phyloP scores from a whole-genome alignment of 2,888 invertebrate genomes.

The Harpagoxenus sublaevis region DNA sequence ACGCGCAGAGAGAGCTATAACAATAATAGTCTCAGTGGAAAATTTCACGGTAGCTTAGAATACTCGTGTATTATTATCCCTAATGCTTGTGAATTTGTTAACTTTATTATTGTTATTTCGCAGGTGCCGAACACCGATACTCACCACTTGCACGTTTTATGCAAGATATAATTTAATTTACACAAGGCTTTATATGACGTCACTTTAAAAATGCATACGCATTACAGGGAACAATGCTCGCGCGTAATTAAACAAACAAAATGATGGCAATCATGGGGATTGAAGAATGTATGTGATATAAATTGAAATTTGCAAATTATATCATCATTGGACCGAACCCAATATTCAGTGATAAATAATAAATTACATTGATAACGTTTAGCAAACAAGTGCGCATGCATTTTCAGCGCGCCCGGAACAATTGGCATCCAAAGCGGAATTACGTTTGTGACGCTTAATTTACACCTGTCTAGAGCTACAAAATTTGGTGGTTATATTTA shows the following conservation, averaged over 20 bases:
- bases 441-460: conserved; percentile 58
- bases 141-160: conserved; percentile 12
- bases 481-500: conserved; percentile 54
- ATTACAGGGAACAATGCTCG: conserved; percentile 44
- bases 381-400: conserved; percentile 53
- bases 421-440: conserved; percentile 55
- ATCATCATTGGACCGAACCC: conserved; percentile 53
- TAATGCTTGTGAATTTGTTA: conserved; percentile 35
- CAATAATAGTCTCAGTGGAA: conserved; percentile 21
- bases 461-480: conserved; percentile 55
- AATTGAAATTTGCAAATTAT: conserved; percentile 57
- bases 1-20: conserved; percentile 14
- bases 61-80: neutral
- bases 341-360: conserved; percentile 55
- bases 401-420: conserved; percentile 49
- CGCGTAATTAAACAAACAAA: conserved; percentile 55
- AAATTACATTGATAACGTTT: conserved; percentile 55
- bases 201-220: conserved; percentile 47
- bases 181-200: conserved; percentile 44
- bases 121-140: conserved; percentile 28
- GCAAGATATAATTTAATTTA: conserved; percentile 53
- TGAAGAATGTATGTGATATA: conserved; percentile 54
- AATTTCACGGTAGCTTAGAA: conserved; percentile 25
- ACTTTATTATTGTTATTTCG: neutral
- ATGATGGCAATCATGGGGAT: conserved; percentile 55